These are phyloP conservation scores for Ptilonorhynchus violaceus DNA, from an alignment of 2,113 vertebrate species.

Conservation along the genomic window DNA sequence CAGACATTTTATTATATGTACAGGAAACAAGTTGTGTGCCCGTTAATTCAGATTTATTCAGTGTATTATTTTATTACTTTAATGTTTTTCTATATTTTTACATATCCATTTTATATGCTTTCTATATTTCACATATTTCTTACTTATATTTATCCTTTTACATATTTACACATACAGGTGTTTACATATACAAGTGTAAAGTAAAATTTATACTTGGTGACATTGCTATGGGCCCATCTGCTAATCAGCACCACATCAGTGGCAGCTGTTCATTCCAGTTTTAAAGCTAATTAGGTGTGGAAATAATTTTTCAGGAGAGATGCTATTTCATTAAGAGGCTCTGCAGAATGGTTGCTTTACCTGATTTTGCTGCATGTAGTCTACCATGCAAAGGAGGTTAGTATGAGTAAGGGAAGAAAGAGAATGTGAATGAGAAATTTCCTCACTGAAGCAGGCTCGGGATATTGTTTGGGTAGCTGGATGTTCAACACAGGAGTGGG, in stretches of 20 bases:
- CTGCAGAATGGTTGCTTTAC: neutral
- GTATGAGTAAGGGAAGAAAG: neutral
- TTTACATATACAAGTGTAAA: neutral
- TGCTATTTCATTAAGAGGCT: neutral
- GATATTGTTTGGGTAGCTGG: neutral
- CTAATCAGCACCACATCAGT: neutral
- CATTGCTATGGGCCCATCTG: neutral
- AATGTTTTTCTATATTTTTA: neutral
- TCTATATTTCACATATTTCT: neutral
- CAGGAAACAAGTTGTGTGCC: neutral
- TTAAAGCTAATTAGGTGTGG: neutral
- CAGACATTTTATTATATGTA: neutral
- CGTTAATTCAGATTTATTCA: neutral
- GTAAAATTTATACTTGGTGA: neutral
- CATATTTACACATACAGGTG: neutral
- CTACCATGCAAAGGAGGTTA: neutral
- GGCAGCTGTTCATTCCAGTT: neutral
- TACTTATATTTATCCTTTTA: neutral
- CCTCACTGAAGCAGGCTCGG: neutral
- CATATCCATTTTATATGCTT: neutral
- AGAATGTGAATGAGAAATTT: neutral
- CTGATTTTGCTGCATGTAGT: neutral
- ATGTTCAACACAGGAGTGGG: neutral
- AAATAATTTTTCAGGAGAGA: constrained; percentile 32
- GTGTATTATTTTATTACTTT: neutral